Evolutionary conservation across 2,888 invertebrate species (phyloP), one percentile per base, ranked within the genome.

Genomic region (Drosophila vallismaia): DNA sequence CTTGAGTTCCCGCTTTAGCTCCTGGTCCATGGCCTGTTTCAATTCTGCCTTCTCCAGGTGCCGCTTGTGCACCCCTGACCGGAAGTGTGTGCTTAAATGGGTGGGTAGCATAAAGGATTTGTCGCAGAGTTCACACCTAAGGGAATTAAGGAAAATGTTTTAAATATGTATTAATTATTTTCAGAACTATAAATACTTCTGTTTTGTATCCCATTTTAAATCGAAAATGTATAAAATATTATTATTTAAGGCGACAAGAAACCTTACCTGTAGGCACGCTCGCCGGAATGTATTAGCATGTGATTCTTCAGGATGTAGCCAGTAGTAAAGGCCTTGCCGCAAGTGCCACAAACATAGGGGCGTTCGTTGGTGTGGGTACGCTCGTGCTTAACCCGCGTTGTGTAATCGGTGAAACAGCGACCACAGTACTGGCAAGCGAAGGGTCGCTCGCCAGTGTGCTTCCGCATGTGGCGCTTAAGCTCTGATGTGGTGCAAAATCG

Each of bases 281-380:
- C 72, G 14, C 84, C 84, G 68, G 84, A 87, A 79, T 84, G 84
- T 74, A 77, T 86, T 1, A 88, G 59, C 79, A 84, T 80, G 29
- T 84, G 84, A 59, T 84, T 84, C 49, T 84, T 84, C 1, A 84
- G 85, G 63, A 84, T 85, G 48, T 84, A 84, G 28, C 82, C 88
- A 2, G 84, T 88, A 9, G 84, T 84, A 31, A 89, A 89, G 3
- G 84, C 82, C 55, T 90, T 90, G 24, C 86, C 89, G 42, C 88
- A 88, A 5, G 84, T 79, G 31, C 69, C 62, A 12, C 88, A 88
- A 5, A 66, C 79, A 29, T 89, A 88, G 7, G 88, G 88, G 1
- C 89, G 77, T 38, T 89, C 89, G 44, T 88, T 89, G 9, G 89
- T 89, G 46, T 89, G 89, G 14, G 89, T 89, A 7, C 88, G 76